Conservation (phyloP, 2,797 vertebrate genomes). For the Myripristis jacobus region DNA sequence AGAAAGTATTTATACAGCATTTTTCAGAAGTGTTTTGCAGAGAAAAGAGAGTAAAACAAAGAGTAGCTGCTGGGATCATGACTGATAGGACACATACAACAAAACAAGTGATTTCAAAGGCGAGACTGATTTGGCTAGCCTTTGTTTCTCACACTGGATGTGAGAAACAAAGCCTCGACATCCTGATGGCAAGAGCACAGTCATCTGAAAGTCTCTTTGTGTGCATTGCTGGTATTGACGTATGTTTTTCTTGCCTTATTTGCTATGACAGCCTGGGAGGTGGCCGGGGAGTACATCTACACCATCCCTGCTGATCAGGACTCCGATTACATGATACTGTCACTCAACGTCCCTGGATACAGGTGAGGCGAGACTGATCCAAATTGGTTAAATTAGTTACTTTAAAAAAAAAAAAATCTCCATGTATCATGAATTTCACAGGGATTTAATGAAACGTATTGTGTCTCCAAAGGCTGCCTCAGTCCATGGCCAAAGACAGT, state of each 20-base stretch:
- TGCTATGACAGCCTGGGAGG: conserved; percentile 92
- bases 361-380: conserved; percentile 80
- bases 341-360: conserved; percentile 89
- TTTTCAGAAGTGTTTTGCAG: no score
- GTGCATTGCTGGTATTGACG: background rate
- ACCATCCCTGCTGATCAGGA: conserved; percentile 89
- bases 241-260: background rate
- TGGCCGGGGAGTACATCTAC: conserved; percentile 94
- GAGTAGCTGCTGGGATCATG: no score
- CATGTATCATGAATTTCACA: background rate
- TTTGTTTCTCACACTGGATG: no score
- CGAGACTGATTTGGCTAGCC: no score
- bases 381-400: background rate
- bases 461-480: conserved; percentile 82
- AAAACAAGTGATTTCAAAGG: no score
- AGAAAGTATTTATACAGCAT: no score
- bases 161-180: accelerated
- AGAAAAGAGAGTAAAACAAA: no score
- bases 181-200: no score
- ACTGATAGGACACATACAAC: no score
- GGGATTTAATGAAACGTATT: background rate
- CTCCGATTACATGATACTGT: conserved; percentile 91
- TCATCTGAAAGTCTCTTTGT: background rate
- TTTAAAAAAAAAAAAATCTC: background rate
- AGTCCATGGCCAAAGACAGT: conserved; percentile 75